Evolutionary conservation across 2,888 invertebrate species (phyloP), one percentile per base, ranked within the genome.

Genomic region (Steinernema scapterisci): DNA sequence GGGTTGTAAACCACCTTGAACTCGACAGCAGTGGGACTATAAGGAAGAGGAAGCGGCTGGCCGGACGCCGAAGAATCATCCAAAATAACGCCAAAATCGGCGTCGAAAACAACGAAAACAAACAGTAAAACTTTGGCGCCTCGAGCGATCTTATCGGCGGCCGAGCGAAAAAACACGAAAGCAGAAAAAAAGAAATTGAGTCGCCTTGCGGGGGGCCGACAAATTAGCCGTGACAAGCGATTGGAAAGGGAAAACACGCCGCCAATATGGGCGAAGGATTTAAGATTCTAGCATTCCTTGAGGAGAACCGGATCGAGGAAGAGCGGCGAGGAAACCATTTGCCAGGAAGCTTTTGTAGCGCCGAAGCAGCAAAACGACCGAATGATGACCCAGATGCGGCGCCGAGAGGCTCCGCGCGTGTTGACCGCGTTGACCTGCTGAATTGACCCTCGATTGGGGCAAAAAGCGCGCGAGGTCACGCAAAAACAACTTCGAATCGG

Each of bases 161-260:
- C 16, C 48, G 48, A 19, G 48, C 19, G 48, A 16, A 19, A 48
- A 48, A 48, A 48, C 48, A 48, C 48, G 48, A 16, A 16, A 48
- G 3, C 5, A 48, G 19, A n/a, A 48, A 16, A 16, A 19, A 48
- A 48, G 48, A 48, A 48, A 48, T 19, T 19, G 48, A 48, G 48
- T 48, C 48, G 48, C 48, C n/a, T 48, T 16, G 54, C 54, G 54
- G 63, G 63, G 23, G 63, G 63, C 31, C 31, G 63, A 25, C 63
- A 27, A 63, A 63, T 63, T 63, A 27, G 63, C 63, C 63, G 63
- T 63, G 63, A 63, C 21, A 54, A 52, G 27, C 31, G 63, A 38
- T 13, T 27, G 63, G 63, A 63, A 63, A 63, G 63, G 31, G 63
- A 63, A 63, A 63, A 63, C 63, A 63, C 16, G 5, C n/a, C n/a